Conservation (phyloP, 2,113 vertebrate genomes). For the Marcusenius ussheri region DNA sequence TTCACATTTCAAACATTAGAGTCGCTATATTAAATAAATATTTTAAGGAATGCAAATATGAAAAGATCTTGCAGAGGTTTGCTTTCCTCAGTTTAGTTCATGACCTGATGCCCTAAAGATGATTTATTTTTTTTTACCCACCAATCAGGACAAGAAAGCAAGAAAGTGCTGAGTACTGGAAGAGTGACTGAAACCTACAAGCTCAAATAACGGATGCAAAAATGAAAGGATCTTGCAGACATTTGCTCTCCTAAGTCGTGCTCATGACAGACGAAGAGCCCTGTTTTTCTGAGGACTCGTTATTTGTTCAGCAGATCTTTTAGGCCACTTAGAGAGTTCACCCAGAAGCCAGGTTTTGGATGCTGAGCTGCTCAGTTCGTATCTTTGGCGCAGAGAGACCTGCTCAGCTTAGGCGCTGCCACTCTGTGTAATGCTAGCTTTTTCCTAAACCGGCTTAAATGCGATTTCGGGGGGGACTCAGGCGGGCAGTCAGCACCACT, state of each 20-base stretch:
- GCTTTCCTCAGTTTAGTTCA: neutral
- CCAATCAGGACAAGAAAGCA: neutral
- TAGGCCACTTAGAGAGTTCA: neutral
- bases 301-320: neutral
- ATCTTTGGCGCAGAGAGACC: neutral
- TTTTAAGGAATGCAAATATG: neutral
- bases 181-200: neutral
- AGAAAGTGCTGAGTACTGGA: neutral
- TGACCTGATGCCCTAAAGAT: neutral
- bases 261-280: neutral
- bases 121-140: neutral
- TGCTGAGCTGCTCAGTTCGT: neutral
- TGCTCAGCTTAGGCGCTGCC: neutral
- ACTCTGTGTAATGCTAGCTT: neutral
- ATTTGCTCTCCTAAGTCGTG: neutral
- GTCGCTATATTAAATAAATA: neutral
- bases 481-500: neutral
- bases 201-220: neutral
- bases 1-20: conserved; percentile 2
- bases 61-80: neutral
- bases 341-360: neutral
- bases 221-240: neutral
- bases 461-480: neutral
- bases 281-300: neutral
- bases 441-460: neutral